Conservation (phyloP, 1,140 invertebrate species). For the Drosophila biarmipes region DNA sequence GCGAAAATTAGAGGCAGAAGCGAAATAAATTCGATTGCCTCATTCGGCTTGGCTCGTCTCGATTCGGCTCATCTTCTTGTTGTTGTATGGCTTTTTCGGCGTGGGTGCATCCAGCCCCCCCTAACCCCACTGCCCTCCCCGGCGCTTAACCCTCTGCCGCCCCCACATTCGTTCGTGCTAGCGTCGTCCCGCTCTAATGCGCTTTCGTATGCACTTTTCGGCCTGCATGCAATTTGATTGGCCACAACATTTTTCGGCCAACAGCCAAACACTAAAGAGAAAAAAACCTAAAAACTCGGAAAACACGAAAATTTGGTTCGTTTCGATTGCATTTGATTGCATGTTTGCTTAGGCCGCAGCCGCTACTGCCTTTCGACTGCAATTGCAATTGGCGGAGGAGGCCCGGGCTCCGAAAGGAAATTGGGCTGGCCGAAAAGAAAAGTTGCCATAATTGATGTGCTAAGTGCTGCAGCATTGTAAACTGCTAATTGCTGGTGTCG, state of each 20-base stretch:
- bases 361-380: conserved; percentile 34
- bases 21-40: conserved; percentile 80
- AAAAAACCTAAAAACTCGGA: conserved; percentile 41
- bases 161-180: conserved; percentile 66
- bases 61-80: conserved; percentile 57
- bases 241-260: conserved; percentile 70
- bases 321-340: conserved; percentile 81
- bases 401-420: conserved; percentile 49
- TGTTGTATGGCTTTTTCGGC: conserved; percentile 57
- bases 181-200: conserved; percentile 79
- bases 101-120: conserved; percentile 56
- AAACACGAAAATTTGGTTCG: conserved; percentile 41
- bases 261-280: conserved; percentile 23
- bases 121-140: not conserved
- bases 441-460: conserved; percentile 60
- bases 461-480: conserved; percentile 45
- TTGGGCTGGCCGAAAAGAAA: conserved; percentile 39
- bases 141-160: conserved; percentile 1
- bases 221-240: conserved; percentile 79
- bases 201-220: conserved; percentile 79
- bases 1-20: conserved; percentile 71
- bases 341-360: conserved; percentile 62
- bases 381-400: conserved; percentile 71
- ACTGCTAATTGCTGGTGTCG: conserved; percentile 66
- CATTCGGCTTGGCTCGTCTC: conserved; percentile 62